A percentile compares a stretch with the other conserved stretches of the same genome.
Conservation (phyloP, 2,888 invertebrate genomes). For the Pycnomerus fuliginosus region DNA sequence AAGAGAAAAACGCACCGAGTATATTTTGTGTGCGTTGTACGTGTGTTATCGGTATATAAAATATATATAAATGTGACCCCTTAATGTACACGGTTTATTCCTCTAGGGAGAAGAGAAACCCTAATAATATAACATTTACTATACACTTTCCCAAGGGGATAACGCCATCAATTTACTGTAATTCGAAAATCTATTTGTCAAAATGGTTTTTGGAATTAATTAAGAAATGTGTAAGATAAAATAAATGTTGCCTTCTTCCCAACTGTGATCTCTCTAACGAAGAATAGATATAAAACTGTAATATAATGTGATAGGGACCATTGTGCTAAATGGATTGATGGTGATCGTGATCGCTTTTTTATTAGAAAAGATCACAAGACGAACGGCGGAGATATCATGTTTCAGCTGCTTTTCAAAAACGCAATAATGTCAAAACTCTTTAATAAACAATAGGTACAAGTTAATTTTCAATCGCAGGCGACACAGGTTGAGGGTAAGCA, state of each 20-base stretch:
- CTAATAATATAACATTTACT: too few species aligned
- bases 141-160: too few species aligned
- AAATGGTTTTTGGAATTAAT: too few species aligned
- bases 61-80: constrained; percentile 1
- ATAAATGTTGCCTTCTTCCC: constrained; percentile 50
- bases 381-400: constrained; percentile 7
- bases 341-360: constrained; percentile 27
- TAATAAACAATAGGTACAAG: background rate
- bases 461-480: background rate
- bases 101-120: too few species aligned
- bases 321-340: constrained; percentile 27
- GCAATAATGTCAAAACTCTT: background rate
- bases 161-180: too few species aligned
- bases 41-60: too few species aligned
- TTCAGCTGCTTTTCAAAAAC: constrained; percentile 15
- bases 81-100: background rate
- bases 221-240: constrained; percentile 28
- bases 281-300: constrained; percentile 36
- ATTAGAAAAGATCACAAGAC: constrained; percentile 7
- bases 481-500: too few species aligned
- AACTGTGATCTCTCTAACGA: constrained; percentile 50
- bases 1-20: constrained; percentile 16
- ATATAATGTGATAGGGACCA: constrained; percentile 49
- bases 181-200: too few species aligned
- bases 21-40: too few species aligned